Percentiles rank a stretch among this genome's conserved stretches.
Conservation (phyloP, 1,140 invertebrate genomes). For the Drosophila lacertosa region DNA sequence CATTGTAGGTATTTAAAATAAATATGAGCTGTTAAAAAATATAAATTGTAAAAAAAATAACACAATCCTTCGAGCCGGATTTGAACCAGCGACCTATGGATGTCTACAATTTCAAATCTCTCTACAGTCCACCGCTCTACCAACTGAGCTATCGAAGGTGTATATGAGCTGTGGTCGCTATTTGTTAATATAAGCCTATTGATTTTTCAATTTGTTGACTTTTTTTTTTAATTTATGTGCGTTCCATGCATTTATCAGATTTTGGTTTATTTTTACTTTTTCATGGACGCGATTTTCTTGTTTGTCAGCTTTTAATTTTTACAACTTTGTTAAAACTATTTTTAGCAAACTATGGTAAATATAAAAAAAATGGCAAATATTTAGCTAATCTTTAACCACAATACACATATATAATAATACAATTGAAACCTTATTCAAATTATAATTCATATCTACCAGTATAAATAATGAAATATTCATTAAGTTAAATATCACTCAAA, state of each 20-base stretch:
- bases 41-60: conserved; percentile 9
- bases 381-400: too few species aligned
- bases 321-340: too few species aligned
- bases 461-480: too few species aligned
- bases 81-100: conserved; percentile 90
- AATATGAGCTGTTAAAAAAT: not conserved
- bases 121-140: conserved; percentile 95
- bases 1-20: not conserved
- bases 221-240: not conserved
- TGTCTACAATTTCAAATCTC: conserved; percentile 65
- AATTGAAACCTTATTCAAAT: too few species aligned
- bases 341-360: too few species aligned
- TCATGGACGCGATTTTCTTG: too few species aligned
- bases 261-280: too few species aligned
- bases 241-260: too few species aligned
- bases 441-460: too few species aligned
- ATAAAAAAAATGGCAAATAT: too few species aligned
- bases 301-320: too few species aligned
- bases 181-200: conserved; percentile 4
- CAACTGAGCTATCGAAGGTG: conserved; percentile 93
- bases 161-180: not conserved
- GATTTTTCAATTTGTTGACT: not conserved
- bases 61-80: conserved; percentile 88
- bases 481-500: not conserved
- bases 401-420: too few species aligned